A percentile compares a stretch with the other conserved stretches of the same genome.
Evolutionary conservation across 2,113 vertebrate genomes (phyloP).

Genomic region (Echinops telfairi): DNA sequence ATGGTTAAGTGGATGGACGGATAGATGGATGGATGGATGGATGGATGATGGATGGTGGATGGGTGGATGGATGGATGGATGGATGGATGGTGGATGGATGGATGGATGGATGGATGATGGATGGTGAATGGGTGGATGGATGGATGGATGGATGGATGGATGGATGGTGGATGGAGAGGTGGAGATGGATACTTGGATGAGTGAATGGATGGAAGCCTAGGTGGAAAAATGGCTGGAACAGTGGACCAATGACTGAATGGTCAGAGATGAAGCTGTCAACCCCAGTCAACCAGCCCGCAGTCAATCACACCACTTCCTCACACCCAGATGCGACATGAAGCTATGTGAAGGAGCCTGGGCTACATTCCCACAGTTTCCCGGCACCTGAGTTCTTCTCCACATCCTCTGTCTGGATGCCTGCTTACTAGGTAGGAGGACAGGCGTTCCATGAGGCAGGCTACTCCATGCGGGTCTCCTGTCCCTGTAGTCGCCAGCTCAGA

Average conservation of each 20-base stretch:
- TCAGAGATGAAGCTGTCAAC: background rate
- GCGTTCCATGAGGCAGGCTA: background rate
- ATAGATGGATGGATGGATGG: background rate
- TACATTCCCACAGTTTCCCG: background rate
- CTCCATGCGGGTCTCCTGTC: background rate
- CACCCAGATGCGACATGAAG: accelerated
- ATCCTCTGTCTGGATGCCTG: background rate
- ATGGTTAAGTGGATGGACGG: too few relatives aligned
- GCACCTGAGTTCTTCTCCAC: background rate
- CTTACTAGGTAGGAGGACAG: background rate
- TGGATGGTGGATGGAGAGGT: background rate
- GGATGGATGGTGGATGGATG: background rate
- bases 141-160: too few relatives aligned
- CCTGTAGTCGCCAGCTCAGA: accelerated
- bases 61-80: background rate
- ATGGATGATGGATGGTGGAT: background rate
- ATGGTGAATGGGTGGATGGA: background rate
- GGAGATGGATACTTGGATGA: background rate
- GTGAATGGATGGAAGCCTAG: background rate
- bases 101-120: too few relatives aligned
- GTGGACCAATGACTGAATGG: background rate
- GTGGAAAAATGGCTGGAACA: background rate
- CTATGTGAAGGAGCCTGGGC: background rate
- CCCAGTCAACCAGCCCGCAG: background rate
- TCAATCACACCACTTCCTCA: background rate